Conservation (phyloP, 2,797 vertebrate genomes). For the Sebastes steindachneri region DNA sequence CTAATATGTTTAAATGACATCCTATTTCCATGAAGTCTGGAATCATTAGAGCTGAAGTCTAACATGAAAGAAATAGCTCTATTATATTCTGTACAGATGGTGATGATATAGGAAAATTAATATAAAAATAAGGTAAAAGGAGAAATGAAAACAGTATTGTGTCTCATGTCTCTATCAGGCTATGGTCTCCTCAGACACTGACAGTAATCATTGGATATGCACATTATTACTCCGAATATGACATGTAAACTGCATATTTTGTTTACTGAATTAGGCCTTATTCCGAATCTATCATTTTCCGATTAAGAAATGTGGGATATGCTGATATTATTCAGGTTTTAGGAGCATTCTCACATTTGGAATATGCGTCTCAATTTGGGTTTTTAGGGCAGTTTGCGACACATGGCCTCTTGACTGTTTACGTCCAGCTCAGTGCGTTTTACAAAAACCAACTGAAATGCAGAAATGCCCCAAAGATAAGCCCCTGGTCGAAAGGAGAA, state of each 20-base stretch:
- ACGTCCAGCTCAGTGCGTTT: fast-evolving
- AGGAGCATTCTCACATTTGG: not conserved
- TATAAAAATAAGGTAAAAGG: not conserved
- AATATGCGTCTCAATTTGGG: not conserved
- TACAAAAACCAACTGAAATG: not conserved
- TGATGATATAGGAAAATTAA: not conserved
- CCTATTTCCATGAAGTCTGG: slow-evolving; percentile 31
- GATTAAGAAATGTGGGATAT: not conserved
- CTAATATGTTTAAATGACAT: slow-evolving; percentile 53
- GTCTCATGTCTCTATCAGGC: not conserved
- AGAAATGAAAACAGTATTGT: not conserved
- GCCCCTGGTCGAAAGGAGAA: not conserved
- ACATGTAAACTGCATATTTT: too few relatives aligned
- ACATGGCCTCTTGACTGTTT: too few relatives aligned
- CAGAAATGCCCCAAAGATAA: not conserved
- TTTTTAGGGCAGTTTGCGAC: not conserved
- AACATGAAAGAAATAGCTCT: slow-evolving; percentile 13
- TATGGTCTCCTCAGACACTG: not conserved
- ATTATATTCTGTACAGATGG: slow-evolving; percentile 1
- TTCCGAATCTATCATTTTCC: not conserved
- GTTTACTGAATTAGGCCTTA: not conserved
- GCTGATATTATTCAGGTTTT: not conserved
- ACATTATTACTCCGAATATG: too few relatives aligned
- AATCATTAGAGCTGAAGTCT: slow-evolving; percentile 29
- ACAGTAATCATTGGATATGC: not conserved